These are phyloP conservation scores for Aphaenogaster floridana DNA, from an alignment of 1,140 invertebrate genomes.

Conservation along the genomic window DNA sequence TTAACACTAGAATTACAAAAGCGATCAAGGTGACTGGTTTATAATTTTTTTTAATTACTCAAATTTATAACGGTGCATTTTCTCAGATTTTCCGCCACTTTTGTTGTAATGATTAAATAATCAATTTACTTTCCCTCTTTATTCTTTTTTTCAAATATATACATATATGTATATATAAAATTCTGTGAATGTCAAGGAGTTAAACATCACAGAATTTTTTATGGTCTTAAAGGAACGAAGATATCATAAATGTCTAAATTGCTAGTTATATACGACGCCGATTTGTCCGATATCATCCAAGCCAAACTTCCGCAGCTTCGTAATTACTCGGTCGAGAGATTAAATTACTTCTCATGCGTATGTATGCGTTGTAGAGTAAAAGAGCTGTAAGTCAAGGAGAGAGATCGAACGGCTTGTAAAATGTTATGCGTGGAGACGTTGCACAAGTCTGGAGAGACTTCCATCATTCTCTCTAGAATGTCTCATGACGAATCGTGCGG, in stretches of 20 bases:
- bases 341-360: not conserved
- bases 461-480: conserved; percentile 10
- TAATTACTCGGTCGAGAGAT: not conserved
- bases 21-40: no score
- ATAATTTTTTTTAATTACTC: no score
- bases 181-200: not conserved
- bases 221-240: not conserved
- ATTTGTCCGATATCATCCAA: not conserved
- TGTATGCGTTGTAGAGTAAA: not conserved
- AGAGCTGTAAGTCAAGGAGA: not conserved
- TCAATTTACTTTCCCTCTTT: no score
- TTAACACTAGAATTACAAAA: not conserved
- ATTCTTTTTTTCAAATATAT: no score
- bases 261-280: not conserved
- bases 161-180: no score
- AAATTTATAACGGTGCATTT: no score
- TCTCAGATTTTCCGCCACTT: no score
- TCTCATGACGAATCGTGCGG: conserved; percentile 33
- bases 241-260: not conserved
- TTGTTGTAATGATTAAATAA: no score
- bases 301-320: not conserved
- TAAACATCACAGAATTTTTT: not conserved
- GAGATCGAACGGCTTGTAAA: not conserved
- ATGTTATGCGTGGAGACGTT: conserved; percentile 8
- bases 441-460: conserved; percentile 39